Conservation (phyloP, 1,140 invertebrate genomes). For the Bilobella aurantiaca region DNA sequence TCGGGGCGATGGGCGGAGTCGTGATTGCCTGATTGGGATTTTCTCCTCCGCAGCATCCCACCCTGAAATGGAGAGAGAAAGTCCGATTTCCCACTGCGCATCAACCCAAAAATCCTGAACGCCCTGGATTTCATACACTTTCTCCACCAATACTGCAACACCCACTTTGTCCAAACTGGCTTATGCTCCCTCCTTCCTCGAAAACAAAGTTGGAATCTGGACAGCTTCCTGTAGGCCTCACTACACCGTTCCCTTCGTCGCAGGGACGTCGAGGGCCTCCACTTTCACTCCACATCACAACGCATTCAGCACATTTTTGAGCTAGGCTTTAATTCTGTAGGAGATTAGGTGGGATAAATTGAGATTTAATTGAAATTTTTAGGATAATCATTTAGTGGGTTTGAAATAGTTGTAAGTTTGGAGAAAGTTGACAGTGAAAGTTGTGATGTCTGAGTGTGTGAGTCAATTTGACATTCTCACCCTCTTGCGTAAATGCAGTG, state of each 20-base stretch:
- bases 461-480: conserved; percentile 34
- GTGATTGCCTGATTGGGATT: conserved; percentile 34
- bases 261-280: neutral
- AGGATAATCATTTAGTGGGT: too few relatives aligned
- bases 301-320: too few relatives aligned
- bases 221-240: conserved; percentile 16
- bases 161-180: conserved; percentile 6
- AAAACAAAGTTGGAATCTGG: conserved; percentile 21
- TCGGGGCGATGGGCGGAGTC: conserved; percentile 29
- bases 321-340: too few relatives aligned
- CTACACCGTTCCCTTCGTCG: neutral
- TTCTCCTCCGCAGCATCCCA: conserved; percentile 35
- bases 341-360: too few relatives aligned
- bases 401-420: too few relatives aligned
- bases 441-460: conserved; percentile 26
- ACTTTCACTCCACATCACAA: too few relatives aligned
- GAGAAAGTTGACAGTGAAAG: too few relatives aligned
- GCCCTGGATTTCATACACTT: conserved; percentile 3
- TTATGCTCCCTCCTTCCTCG: neutral
- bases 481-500: conserved; percentile 31
- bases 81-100: neutral
- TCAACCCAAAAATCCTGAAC: neutral
- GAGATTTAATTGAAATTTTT: too few relatives aligned
- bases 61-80: conserved; percentile 7
- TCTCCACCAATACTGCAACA: conserved; percentile 3